Evolutionary conservation across 2,797 vertebrate genomes (phyloP).

Genomic region (Poeciliopsis infans): DNA sequence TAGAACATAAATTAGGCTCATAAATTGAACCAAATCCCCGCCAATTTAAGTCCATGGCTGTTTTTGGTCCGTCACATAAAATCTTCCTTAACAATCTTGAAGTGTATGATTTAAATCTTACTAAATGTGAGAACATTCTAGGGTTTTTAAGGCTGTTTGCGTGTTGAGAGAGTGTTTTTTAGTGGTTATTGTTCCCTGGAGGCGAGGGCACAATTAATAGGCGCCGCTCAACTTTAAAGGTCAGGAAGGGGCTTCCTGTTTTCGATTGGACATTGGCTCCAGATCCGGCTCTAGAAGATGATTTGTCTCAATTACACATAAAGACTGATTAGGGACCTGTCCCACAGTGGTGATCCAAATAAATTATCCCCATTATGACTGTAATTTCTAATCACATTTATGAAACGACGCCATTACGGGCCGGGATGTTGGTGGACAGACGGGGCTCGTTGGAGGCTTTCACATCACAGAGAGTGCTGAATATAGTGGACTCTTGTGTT

Average conservation of each 20-base stretch:
- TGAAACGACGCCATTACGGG: constrained; percentile 58
- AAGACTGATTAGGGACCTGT: constrained; percentile 65
- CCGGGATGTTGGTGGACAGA: constrained; percentile 48
- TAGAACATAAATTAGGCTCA: no score
- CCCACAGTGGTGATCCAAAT: constrained; percentile 57
- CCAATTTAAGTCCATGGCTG: neutral
- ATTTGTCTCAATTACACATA: constrained; percentile 69
- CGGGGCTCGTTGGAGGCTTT: constrained; percentile 57
- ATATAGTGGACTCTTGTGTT: constrained; percentile 60
- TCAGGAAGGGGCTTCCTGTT: constrained; percentile 47
- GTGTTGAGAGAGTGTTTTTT: constrained; percentile 16
- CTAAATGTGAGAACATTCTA: neutral
- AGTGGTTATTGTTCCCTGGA: constrained; percentile 17
- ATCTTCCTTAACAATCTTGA: neutral
- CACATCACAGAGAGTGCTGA: constrained; percentile 40
- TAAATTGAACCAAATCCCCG: neutral
- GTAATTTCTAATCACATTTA: constrained; percentile 68
- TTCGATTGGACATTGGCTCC: constrained; percentile 23
- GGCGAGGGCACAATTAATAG: constrained; percentile 43
- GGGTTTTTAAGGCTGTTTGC: constrained; percentile 9
- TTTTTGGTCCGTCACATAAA: neutral
- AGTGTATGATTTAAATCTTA: neutral
- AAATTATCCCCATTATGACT: constrained; percentile 69
- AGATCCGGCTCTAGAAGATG: constrained; percentile 44
- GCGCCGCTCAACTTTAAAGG: constrained; percentile 40